phyloP scores from a whole-genome alignment of 2,888 invertebrate genomes.

The Himalopsyche japonica region DNA sequence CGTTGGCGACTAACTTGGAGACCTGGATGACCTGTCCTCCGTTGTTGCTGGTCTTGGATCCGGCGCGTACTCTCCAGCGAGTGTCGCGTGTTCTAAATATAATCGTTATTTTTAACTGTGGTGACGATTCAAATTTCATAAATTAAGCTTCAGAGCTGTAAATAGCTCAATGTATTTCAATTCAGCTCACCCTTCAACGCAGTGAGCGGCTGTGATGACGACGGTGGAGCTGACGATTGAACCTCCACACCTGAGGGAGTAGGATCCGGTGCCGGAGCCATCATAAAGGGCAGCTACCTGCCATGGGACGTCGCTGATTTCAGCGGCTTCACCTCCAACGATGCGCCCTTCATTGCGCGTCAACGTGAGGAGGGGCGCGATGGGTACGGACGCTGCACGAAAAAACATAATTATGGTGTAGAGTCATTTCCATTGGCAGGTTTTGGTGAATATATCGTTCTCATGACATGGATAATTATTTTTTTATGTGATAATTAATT shows the following conservation, averaged over 20 bases:
- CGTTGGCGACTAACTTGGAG: constrained; percentile 44
- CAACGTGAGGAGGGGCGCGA: not conserved
- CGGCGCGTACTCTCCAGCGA: constrained; percentile 31
- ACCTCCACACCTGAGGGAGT: constrained; percentile 48
- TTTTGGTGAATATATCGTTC: no score
- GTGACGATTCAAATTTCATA: no score
- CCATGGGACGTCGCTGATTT: constrained; percentile 53
- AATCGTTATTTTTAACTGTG: no score
- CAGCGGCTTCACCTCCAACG: constrained; percentile 54
- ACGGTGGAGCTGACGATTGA: constrained; percentile 47
- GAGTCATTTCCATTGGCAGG: no score
- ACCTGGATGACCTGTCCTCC: constrained; percentile 50
- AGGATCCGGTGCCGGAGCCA: constrained; percentile 17
- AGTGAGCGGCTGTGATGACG: constrained; percentile 44
- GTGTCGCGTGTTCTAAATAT: not conserved
- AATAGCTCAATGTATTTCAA: no score
- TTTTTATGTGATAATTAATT: no score
- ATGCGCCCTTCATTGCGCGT: constrained; percentile 41
- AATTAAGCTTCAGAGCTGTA: no score
- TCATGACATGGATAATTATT: no score
- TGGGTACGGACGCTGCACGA: not conserved
- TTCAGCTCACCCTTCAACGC: not conserved
- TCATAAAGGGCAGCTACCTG: constrained; percentile 48
- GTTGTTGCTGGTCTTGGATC: constrained; percentile 46
- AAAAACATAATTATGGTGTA: no score